Evolutionary conservation across 1,140 invertebrate species (phyloP).

Genomic region (Gerris buenoi): DNA sequence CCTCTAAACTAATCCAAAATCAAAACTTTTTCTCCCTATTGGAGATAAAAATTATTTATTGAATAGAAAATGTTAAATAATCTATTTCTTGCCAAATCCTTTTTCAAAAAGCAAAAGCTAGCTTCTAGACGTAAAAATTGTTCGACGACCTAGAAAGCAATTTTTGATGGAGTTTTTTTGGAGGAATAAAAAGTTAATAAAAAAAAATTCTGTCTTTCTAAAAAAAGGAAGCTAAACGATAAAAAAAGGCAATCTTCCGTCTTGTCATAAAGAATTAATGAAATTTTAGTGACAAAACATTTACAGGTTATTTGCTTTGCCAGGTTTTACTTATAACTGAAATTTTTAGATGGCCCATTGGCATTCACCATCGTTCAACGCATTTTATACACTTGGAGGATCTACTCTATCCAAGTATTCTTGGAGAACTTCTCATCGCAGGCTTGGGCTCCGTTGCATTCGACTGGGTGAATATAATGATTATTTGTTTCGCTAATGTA

Average conservation of each 20-base stretch:
- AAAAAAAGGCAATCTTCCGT: no score
- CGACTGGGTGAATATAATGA: constrained; percentile 88
- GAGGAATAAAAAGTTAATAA: background rate
- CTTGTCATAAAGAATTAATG: background rate
- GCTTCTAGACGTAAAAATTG: no score
- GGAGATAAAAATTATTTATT: no score
- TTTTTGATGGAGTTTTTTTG: no score
- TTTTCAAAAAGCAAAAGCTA: background rate
- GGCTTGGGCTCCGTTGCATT: constrained; percentile 78
- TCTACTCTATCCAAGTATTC: constrained; percentile 71
- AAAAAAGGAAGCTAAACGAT: no score
- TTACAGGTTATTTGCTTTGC: background rate
- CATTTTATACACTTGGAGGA: constrained; percentile 73
- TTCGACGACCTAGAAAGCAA: no score
- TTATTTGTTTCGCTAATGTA: no score
- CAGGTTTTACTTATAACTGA: background rate
- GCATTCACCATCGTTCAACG: constrained; percentile 86
- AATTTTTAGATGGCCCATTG: constrained; percentile 70
- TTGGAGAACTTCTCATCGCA: constrained; percentile 72
- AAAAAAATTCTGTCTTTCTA: no score
- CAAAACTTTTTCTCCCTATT: no score
- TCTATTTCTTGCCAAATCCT: no score
- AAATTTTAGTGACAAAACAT: background rate
- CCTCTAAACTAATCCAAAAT: no score
- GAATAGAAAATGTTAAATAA: no score